phyloP scores from a whole-genome alignment of 2,113 vertebrate genomes.

The Hydropotes inermis region DNA sequence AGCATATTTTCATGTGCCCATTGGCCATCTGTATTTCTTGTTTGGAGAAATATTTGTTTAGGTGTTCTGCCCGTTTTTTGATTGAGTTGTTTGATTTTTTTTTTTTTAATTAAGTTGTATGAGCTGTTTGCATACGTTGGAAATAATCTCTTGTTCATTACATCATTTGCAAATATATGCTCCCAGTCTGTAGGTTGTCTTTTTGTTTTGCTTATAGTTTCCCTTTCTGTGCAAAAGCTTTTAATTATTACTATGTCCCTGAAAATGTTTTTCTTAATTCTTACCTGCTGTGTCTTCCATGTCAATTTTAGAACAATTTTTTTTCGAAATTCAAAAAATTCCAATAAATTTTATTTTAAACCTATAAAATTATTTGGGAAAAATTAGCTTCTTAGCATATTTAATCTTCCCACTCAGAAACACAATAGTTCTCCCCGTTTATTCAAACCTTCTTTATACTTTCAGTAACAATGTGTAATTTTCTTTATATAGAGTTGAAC shows the following conservation, averaged over 20 bases:
- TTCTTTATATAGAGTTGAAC: neutral
- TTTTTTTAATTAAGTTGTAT: neutral
- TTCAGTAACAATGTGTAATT: neutral
- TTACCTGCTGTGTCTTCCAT: neutral
- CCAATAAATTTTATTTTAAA: neutral
- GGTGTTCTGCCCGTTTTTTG: neutral
- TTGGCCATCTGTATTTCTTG: neutral
- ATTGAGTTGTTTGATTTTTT: neutral
- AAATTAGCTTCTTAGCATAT: neutral
- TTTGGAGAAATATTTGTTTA: neutral
- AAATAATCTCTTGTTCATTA: neutral
- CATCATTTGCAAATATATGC: neutral
- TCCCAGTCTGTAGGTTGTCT: neutral
- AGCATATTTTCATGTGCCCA: neutral
- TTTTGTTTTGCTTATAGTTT: neutral
- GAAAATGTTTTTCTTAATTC: neutral
- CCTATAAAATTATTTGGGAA: neutral
- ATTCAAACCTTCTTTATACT: neutral
- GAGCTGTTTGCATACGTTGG: neutral
- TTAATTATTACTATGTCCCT: neutral
- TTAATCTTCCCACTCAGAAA: neutral
- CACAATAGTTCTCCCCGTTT: neutral
- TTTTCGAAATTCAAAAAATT: neutral
- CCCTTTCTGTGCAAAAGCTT: neutral
- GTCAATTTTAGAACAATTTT: slow-evolving; percentile 5